Evolutionary conservation across 2,888 invertebrate species (phyloP).

Genomic region (Meta bourneti): DNA sequence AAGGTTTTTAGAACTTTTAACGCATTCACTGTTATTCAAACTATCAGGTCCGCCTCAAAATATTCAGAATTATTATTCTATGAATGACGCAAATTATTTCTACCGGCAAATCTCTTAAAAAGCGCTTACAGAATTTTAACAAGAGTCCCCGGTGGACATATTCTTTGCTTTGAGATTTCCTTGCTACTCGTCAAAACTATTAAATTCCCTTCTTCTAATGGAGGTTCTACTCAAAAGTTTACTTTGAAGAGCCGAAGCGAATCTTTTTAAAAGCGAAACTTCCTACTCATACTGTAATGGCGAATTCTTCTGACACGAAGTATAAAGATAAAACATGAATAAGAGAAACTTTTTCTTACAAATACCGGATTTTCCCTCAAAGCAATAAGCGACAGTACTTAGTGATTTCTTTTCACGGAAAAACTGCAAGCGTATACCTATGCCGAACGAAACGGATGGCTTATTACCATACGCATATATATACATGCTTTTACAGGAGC

Average conservation of each 20-base stretch:
- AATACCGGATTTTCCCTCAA: not conserved
- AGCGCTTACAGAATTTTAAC: not conserved
- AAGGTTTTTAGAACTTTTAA: not conserved
- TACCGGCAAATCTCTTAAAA: not conserved
- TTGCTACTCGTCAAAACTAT: not conserved
- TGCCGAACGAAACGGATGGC: not conserved
- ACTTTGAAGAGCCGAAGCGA: not conserved
- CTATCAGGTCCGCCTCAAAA: not conserved
- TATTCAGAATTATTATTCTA: not conserved
- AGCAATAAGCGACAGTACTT: slow-evolving; percentile 31
- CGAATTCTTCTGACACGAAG: not conserved
- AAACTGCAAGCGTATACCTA: too few relatives aligned
- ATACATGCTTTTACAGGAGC: not conserved
- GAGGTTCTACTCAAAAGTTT: not conserved
- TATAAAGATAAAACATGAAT: not conserved
- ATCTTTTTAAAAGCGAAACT: not conserved
- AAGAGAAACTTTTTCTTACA: not conserved
- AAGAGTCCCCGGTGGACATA: not conserved
- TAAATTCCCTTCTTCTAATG: not conserved
- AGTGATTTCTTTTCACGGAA: slow-evolving; percentile 14
- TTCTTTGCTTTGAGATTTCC: not conserved
- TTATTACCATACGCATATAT: not conserved
- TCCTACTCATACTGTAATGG: not conserved
- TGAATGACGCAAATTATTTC: not conserved
- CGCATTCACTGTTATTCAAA: not conserved